Conservation (phyloP, 1,140 invertebrate genomes). For the Rhyacophila brunnea region DNA sequence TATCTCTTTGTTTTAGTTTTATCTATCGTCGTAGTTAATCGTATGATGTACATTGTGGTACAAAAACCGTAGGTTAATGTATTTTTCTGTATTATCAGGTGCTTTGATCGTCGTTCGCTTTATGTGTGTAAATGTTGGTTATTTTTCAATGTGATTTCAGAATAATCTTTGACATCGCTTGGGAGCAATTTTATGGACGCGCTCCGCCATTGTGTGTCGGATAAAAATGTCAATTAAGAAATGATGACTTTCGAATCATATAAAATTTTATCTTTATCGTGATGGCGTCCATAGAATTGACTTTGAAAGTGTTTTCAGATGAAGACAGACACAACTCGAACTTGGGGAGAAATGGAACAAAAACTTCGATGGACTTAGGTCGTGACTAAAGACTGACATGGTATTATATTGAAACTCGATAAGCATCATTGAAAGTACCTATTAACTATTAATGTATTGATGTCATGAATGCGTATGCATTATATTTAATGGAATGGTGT, state of each 20-base stretch:
- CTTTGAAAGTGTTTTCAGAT: constrained; percentile 34
- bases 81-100: constrained; percentile 3
- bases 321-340: constrained; percentile 32
- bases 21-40: constrained; percentile 6
- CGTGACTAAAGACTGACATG: constrained; percentile 23
- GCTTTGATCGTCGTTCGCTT: constrained; percentile 26
- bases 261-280: not conserved
- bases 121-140: constrained; percentile 6
- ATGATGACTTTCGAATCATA: not conserved
- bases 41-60: constrained; percentile 13
- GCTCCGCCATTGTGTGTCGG: not conserved
- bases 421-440: constrained; percentile 17
- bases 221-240: not conserved
- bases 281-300: constrained; percentile 20
- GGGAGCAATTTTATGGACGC: constrained; percentile 18
- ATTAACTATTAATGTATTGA: no score
- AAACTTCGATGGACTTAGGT: constrained; percentile 25
- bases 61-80: constrained; percentile 2
- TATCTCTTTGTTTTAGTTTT: constrained; percentile 11
- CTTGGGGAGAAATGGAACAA: constrained; percentile 32
- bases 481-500: no score
- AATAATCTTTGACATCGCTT: not conserved
- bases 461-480: no score
- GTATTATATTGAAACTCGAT: constrained; percentile 23
- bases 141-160: not conserved